Conservation (phyloP, 1,140 invertebrate species). For the Thalassaphorura encarpata region DNA sequence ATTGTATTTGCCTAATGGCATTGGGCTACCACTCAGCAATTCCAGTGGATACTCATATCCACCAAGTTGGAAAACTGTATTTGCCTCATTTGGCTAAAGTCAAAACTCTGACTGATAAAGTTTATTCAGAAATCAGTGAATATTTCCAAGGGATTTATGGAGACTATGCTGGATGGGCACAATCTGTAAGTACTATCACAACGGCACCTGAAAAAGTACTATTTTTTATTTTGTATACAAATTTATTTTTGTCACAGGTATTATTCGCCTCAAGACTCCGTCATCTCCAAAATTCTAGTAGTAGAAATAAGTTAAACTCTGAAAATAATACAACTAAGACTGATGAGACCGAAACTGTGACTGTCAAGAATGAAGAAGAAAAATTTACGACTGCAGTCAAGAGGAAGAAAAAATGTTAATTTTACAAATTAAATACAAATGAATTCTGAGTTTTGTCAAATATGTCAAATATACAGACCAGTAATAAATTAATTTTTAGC, state of each 20-base stretch:
- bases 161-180: conserved; percentile 85
- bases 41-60: conserved; percentile 95
- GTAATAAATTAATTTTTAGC: too few relatives aligned
- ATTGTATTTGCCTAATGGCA: conserved; percentile 97
- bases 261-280: conserved; percentile 1
- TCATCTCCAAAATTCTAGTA: background rate
- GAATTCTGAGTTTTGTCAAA: too few relatives aligned
- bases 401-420: too few relatives aligned
- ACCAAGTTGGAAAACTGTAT: conserved; percentile 78
- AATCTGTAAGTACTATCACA: conserved; percentile 55
- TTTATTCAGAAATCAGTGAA: conserved; percentile 73
- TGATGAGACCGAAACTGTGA: too few relatives aligned
- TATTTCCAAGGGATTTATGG: conserved; percentile 76
- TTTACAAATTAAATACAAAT: too few relatives aligned
- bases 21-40: conserved; percentile 76
- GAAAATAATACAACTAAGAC: too few relatives aligned
- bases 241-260: background rate
- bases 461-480: too few relatives aligned
- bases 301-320: too few relatives aligned
- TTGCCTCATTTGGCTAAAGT: conserved; percentile 61
- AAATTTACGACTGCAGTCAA: too few relatives aligned
- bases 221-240: background rate
- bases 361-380: too few relatives aligned
- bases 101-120: conserved; percentile 71
- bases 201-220: background rate